Conservation (phyloP, 2,888 invertebrate genomes). For the Agriopis marginaria region DNA sequence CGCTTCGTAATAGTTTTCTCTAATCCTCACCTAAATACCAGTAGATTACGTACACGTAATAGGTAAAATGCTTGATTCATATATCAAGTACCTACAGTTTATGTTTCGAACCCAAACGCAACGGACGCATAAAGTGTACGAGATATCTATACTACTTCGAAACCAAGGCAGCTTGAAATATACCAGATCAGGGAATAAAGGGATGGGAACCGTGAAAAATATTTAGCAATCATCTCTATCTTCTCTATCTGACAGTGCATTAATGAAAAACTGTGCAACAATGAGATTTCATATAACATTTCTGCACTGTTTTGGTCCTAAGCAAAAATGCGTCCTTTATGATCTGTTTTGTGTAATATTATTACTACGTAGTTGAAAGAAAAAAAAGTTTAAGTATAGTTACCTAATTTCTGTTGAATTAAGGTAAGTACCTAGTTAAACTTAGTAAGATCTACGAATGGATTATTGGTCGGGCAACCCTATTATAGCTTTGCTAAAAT, state of each 20-base stretch:
- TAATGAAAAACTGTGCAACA: too few relatives aligned
- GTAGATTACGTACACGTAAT: background rate
- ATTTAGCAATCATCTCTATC: too few relatives aligned
- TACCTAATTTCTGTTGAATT: too few relatives aligned
- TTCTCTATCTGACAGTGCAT: too few relatives aligned
- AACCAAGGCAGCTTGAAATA: background rate
- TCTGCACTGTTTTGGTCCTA: too few relatives aligned
- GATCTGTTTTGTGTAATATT: too few relatives aligned
- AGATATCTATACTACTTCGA: slow-evolving; percentile 18
- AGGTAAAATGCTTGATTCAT: background rate
- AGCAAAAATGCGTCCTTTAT: too few relatives aligned
- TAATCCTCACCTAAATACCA: background rate
- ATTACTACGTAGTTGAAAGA: too few relatives aligned
- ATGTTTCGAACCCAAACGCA: slow-evolving; percentile 15
- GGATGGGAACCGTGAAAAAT: background rate
- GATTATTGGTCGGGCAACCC: background rate
- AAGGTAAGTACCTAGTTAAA: too few relatives aligned
- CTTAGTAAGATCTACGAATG: too few relatives aligned
- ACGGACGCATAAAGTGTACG: slow-evolving; percentile 20
- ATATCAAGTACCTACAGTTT: slow-evolving; percentile 18
- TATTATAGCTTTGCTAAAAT: background rate
- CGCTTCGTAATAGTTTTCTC: background rate
- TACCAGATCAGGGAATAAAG: background rate
- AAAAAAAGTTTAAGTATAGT: too few relatives aligned
- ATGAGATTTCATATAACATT: too few relatives aligned